A percentile compares a stretch with the other conserved stretches of the same genome.
phyloP scores from a whole-genome alignment of 2,888 invertebrate genomes.

The Amphipyra tragopoginis region DNA sequence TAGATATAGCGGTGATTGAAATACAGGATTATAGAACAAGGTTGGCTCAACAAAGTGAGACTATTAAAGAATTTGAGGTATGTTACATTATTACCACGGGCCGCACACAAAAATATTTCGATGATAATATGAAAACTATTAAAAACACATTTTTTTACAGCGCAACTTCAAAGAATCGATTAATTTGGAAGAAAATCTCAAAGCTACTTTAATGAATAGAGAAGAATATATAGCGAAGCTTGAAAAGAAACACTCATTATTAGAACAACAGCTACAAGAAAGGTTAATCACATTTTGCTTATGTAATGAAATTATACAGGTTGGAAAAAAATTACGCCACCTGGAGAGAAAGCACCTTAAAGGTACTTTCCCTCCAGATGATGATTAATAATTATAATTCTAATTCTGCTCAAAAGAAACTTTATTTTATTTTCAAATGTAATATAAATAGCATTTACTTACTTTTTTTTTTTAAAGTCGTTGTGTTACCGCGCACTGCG shows the following conservation, averaged over 20 bases:
- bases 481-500: too few species aligned
- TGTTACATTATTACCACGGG: background rate
- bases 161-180: constrained; percentile 67
- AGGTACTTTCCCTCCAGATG: too few species aligned
- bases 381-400: too few species aligned
- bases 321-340: background rate
- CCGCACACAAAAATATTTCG: background rate
- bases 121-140: background rate
- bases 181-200: constrained; percentile 64
- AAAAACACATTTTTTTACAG: constrained; percentile 57
- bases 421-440: too few species aligned
- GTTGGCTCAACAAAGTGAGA: constrained; percentile 65
- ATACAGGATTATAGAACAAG: constrained; percentile 67
- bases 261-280: constrained; percentile 74
- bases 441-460: too few species aligned
- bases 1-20: constrained; percentile 67
- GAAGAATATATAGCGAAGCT: constrained; percentile 73
- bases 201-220: constrained; percentile 68
- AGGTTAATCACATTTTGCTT: constrained; percentile 59
- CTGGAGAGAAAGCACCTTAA: too few species aligned
- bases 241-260: constrained; percentile 67
- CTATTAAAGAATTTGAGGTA: constrained; percentile 75
- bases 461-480: too few species aligned
- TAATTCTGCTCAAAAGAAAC: too few species aligned
- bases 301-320: too few species aligned